Evolutionary conservation across 2,797 vertebrate genomes (phyloP).

Genomic region (Nothura maculosa): DNA sequence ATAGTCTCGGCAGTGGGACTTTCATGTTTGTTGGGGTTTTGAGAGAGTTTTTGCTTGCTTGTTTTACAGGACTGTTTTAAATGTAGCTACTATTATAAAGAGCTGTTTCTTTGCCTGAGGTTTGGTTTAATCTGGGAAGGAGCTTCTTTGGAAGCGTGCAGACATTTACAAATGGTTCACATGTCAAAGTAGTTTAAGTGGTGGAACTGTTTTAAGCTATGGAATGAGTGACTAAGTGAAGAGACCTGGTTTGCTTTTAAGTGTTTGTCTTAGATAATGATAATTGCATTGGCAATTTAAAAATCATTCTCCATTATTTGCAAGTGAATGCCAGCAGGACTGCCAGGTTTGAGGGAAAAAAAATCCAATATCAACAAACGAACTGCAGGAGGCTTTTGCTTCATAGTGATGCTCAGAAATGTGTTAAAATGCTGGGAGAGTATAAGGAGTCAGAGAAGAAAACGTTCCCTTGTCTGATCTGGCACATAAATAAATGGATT

Average conservation of each 20-base stretch:
- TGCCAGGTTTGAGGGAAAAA: neutral
- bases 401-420: neutral
- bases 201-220: slow-evolving; percentile 31
- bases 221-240: slow-evolving; percentile 53
- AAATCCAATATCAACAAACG: neutral
- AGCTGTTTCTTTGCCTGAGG: slow-evolving; percentile 45
- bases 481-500: slow-evolving; percentile 44
- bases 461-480: slow-evolving; percentile 8
- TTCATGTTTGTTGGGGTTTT: neutral
- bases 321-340: slow-evolving; percentile 19
- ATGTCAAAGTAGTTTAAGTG: neutral
- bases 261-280: slow-evolving; percentile 22
- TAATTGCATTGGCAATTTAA: slow-evolving; percentile 14
- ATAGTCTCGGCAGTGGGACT: neutral
- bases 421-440: slow-evolving; percentile 40
- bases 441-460: slow-evolving; percentile 26
- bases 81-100: slow-evolving; percentile 41
- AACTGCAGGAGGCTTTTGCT: slow-evolving; percentile 25
- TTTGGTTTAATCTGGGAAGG: slow-evolving; percentile 34
- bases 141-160: slow-evolving; percentile 25
- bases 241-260: slow-evolving; percentile 41
- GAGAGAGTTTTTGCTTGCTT: neutral
- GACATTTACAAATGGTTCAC: slow-evolving; percentile 35
- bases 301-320: slow-evolving; percentile 42
- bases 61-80: slow-evolving; percentile 37